These are phyloP conservation scores for Echinarachnius parma DNA, from an alignment of 53 echinoderm and acorn worm genomes.

Conservation along the genomic window DNA sequence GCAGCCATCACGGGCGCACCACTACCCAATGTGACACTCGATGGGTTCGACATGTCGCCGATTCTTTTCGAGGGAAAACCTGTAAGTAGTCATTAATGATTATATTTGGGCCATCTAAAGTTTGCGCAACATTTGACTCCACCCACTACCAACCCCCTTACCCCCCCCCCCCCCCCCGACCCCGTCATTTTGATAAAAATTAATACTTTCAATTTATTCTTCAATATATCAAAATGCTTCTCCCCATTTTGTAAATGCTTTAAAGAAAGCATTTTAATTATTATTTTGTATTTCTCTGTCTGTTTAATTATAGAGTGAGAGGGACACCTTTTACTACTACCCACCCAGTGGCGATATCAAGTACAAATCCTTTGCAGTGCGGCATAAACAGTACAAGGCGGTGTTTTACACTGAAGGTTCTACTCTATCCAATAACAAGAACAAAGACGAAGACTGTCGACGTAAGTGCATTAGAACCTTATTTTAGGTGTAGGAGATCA, in stretches of 20 bases:
- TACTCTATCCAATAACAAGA: conserved; percentile 12
- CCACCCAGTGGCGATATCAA: conserved; percentile 11
- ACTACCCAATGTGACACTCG: conserved; percentile 66
- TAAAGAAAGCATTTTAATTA: no score
- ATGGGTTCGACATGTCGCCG: conserved; percentile 87
- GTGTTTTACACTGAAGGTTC: conserved; percentile 65
- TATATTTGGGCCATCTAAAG: no score
- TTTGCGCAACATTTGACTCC: no score
- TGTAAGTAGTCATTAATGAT: conserved; percentile 48
- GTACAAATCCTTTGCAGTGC: conserved; percentile 59
- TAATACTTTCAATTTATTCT: no score
- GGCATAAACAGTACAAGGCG: conserved; percentile 78
- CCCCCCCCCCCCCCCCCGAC: no score
- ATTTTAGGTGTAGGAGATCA: no score
- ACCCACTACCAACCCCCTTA: no score
- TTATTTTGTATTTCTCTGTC: no score
- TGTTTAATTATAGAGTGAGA: conserved; percentile 64
- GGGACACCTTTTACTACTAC: conserved; percentile 69
- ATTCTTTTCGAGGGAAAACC: conserved; percentile 59
- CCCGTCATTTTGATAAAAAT: no score
- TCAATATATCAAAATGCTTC: no score
- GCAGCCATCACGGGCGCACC: conserved; percentile 65
- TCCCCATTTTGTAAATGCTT: no score
- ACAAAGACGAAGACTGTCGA: conserved; percentile 66
- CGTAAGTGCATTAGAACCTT: no score